Percentiles rank a stretch among this genome's conserved stretches.
phyloP scores from a whole-genome alignment of 1,140 invertebrate genomes.

The Drosophila nigrodunni region DNA sequence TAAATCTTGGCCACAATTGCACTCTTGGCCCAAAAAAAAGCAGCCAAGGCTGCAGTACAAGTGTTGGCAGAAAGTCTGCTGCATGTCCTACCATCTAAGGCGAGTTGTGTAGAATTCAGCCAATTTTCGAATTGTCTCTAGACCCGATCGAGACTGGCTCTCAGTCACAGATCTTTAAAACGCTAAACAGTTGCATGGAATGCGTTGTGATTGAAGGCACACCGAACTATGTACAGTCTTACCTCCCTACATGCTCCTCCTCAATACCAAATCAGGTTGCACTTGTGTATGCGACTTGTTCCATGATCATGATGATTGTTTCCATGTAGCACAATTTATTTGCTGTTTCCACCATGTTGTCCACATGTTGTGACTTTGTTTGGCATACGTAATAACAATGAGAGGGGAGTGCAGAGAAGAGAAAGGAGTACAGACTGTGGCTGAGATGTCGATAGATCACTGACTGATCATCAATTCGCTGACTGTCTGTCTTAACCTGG shows the following conservation, averaged over 20 bases:
- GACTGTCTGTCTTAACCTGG: constrained; percentile 49
- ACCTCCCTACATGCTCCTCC: not conserved
- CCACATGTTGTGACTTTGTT: constrained; percentile 83
- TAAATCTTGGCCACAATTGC: constrained; percentile 78
- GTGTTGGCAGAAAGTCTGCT: constrained; percentile 44
- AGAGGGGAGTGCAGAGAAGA: constrained; percentile 6
- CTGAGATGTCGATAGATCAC: constrained; percentile 66
- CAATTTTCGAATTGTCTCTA: constrained; percentile 66
- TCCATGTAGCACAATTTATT: constrained; percentile 65
- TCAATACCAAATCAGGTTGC: constrained; percentile 50
- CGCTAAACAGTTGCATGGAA: constrained; percentile 69
- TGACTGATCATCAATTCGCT: constrained; percentile 75
- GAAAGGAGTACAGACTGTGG: not conserved
- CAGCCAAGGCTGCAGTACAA: constrained; percentile 63
- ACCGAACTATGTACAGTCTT: constrained; percentile 54
- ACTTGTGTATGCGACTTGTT: constrained; percentile 36
- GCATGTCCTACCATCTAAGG: constrained; percentile 54
- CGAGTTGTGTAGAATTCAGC: constrained; percentile 24
- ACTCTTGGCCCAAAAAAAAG: constrained; percentile 49
- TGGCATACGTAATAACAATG: constrained; percentile 79
- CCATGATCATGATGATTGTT: constrained; percentile 43
- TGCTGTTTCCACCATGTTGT: constrained; percentile 53
- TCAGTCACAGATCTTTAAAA: constrained; percentile 43
- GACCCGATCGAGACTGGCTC: constrained; percentile 19
- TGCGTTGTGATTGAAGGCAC: constrained; percentile 70